These are phyloP conservation scores for Anolis sagrei DNA, from an alignment of 2,113 vertebrate species.

Conservation along the genomic window DNA sequence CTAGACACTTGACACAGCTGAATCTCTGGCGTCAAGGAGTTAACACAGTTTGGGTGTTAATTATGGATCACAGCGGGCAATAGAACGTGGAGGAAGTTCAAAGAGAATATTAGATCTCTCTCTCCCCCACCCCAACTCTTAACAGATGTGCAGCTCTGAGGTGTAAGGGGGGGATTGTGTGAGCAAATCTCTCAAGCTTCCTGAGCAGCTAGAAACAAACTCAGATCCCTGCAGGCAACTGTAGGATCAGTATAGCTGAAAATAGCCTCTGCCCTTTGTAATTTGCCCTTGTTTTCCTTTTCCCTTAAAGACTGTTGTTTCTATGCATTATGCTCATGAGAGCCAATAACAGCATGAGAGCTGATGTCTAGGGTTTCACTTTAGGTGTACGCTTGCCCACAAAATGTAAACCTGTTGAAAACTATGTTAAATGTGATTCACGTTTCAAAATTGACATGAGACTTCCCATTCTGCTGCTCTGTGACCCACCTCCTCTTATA, in stretches of 20 bases:
- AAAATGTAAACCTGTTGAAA: slow-evolving; percentile 63
- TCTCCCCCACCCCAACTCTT: slow-evolving; percentile 34
- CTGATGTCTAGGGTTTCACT: slow-evolving; percentile 40
- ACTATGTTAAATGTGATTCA: slow-evolving; percentile 47
- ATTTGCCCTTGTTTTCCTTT: slow-evolving; percentile 60
- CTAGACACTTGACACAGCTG: slow-evolving; percentile 32
- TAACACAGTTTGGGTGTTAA: slow-evolving; percentile 64
- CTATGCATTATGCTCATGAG: slow-evolving; percentile 60
- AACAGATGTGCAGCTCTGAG: slow-evolving; percentile 72
- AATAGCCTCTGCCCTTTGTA: slow-evolving; percentile 68
- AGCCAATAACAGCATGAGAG: slow-evolving; percentile 33
- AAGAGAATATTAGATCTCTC: slow-evolving; percentile 73
- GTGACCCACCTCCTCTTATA: slow-evolving; percentile 1
- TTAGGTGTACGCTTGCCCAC: slow-evolving; percentile 23
- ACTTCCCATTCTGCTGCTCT: slow-evolving; percentile 16
- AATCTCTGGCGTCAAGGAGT: slow-evolving; percentile 61
- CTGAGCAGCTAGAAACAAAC: slow-evolving; percentile 72
- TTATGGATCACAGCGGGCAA: slow-evolving; percentile 73
- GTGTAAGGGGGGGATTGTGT: slow-evolving; percentile 55
- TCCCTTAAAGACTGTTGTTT: slow-evolving; percentile 64
- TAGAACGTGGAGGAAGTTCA: slow-evolving; percentile 70
- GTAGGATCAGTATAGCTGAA: slow-evolving; percentile 70
- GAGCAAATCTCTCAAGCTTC: slow-evolving; percentile 75
- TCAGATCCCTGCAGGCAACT: slow-evolving; percentile 68
- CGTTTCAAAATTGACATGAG: slow-evolving; percentile 40